These are phyloP conservation scores for Apostichopus parvimensis DNA, from an alignment of 35 echinoderm and acorn worm species.

Conservation along the genomic window DNA sequence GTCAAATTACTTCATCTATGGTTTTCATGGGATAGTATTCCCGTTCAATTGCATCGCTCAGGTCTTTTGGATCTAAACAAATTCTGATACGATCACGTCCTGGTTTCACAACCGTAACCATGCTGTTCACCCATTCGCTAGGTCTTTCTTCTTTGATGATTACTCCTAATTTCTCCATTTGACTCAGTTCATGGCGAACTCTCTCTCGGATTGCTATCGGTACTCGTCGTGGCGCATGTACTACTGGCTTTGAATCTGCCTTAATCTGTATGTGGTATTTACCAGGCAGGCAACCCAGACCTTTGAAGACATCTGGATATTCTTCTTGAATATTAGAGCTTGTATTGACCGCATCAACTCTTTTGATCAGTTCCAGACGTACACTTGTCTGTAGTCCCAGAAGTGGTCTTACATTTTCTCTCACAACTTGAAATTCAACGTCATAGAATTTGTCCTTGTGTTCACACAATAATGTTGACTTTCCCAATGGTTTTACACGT, in stretches of 20 bases:
- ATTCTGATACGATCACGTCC: slow-evolving; percentile 47
- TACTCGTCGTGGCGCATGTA: too few species aligned
- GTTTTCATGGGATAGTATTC: neutral
- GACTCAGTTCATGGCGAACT: neutral
- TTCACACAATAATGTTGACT: too few species aligned
- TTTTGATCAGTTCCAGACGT: neutral
- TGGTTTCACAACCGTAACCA: neutral
- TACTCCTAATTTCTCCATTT: neutral
- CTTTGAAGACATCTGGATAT: too few species aligned
- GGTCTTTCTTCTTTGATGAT: neutral
- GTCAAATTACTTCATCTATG: too few species aligned
- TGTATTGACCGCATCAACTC: neutral
- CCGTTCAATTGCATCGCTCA: slow-evolving; percentile 11
- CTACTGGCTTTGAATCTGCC: too few species aligned
- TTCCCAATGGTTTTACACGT: too few species aligned
- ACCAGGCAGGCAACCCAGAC: too few species aligned
- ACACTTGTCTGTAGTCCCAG: neutral
- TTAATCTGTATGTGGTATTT: too few species aligned
- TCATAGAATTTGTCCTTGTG: neutral
- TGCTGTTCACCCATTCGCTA: neutral
- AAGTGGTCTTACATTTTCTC: neutral
- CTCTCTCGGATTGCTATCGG: too few species aligned
- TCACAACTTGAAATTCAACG: neutral
- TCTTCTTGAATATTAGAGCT: too few species aligned
- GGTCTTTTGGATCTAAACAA: slow-evolving; percentile 44